Percentiles rank a stretch among this genome's conserved stretches.
Conservation (phyloP, 2,888 invertebrate genomes). For the Ethmia dodecea region DNA sequence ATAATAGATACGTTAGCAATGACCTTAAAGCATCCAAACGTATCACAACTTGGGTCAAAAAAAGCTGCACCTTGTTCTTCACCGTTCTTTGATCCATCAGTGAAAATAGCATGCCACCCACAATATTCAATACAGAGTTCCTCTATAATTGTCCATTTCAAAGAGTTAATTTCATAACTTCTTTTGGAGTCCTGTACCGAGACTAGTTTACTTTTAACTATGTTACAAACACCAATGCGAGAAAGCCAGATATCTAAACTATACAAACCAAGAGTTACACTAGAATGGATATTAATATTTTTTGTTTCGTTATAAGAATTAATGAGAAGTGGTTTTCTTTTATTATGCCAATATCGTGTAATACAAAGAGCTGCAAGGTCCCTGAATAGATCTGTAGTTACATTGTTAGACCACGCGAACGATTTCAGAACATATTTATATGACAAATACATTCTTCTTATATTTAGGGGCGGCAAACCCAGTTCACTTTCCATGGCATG, state of each 20-base stretch:
- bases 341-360: not conserved
- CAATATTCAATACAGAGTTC: not conserved
- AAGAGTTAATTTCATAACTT: not conserved
- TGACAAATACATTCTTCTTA: not conserved
- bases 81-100: not conserved
- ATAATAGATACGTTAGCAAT: conserved; percentile 1
- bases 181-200: not conserved
- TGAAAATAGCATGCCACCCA: not conserved
- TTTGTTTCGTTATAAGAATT: not conserved
- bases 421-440: not conserved
- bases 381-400: not conserved
- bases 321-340: not conserved
- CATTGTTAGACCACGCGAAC: not conserved
- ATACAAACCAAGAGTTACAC: not conserved
- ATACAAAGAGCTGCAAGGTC: not conserved
- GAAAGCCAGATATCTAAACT: not conserved
- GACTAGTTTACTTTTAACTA: not conserved
- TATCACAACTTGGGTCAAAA: not conserved
- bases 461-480: not conserved
- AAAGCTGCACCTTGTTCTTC: not conserved
- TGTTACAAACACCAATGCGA: not conserved
- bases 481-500: not conserved
- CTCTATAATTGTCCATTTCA: not conserved
- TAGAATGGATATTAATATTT: not conserved
- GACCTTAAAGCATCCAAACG: not conserved